Percentiles rank a stretch among this genome's conserved stretches.
These are phyloP conservation scores for Chaenogobius annularis DNA, from an alignment of 2,113 vertebrate genomes.

Conservation along the genomic window DNA sequence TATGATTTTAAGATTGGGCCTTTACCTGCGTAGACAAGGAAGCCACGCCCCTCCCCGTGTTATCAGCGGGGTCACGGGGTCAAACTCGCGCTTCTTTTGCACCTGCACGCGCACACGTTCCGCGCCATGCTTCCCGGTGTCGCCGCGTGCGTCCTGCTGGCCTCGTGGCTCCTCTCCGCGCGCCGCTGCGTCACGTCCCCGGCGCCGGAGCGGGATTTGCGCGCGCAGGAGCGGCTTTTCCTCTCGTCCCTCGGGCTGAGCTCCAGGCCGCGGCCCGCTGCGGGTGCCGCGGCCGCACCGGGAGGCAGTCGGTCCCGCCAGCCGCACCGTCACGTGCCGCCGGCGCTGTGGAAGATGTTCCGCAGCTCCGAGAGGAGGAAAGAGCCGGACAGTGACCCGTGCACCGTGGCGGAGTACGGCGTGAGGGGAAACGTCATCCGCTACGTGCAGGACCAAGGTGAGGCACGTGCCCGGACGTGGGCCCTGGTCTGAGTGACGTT, in stretches of 20 bases:
- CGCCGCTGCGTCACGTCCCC: not conserved
- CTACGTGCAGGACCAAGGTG: slow-evolving; percentile 86
- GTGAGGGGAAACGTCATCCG: slow-evolving; percentile 90
- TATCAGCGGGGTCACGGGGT: slow-evolving; percentile 15
- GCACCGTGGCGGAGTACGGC: slow-evolving; percentile 84
- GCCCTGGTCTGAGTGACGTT: too few species aligned
- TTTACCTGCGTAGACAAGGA: not conserved
- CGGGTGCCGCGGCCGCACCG: not conserved
- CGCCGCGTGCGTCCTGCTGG: not conserved
- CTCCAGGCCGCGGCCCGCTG: slow-evolving; percentile 56
- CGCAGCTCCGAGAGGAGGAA: slow-evolving; percentile 35
- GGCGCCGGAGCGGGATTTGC: slow-evolving; percentile 28
- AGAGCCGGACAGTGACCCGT: slow-evolving; percentile 58
- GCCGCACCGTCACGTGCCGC: slow-evolving; percentile 71
- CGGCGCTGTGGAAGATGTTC: slow-evolving; percentile 86
- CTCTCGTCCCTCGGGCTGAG: slow-evolving; percentile 79
- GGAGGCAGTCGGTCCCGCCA: slow-evolving; percentile 13
- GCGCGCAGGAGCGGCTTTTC: slow-evolving; percentile 67
- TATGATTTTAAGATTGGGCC: too few species aligned
- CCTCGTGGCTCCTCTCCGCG: slow-evolving; percentile 14
- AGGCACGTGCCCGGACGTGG: not conserved
- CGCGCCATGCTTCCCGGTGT: slow-evolving; percentile 1
- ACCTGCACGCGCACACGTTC: not conserved
- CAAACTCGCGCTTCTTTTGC: slow-evolving; percentile 22
- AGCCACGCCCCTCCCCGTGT: slow-evolving; percentile 9